These are phyloP conservation scores for Venustoraphidia nigricollis DNA, from an alignment of 2,888 invertebrate species.

Conservation along the genomic window DNA sequence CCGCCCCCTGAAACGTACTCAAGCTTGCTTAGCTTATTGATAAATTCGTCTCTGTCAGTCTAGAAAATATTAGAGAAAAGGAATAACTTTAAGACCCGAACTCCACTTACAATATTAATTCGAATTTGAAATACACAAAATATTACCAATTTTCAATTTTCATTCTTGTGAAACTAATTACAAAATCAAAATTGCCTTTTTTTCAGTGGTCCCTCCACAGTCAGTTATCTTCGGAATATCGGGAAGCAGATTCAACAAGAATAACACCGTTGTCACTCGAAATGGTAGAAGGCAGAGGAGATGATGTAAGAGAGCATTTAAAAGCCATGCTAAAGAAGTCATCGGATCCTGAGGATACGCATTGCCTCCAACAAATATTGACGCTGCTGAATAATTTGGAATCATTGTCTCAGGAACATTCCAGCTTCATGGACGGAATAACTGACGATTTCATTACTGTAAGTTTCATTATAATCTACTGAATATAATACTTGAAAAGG, in stretches of 20 bases:
- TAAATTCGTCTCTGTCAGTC: no score
- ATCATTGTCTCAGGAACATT: slow-evolving; percentile 17
- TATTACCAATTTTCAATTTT: not conserved
- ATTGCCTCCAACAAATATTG: slow-evolving; percentile 44
- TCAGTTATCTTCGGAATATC: slow-evolving; percentile 17
- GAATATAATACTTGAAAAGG: no score
- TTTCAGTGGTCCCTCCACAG: slow-evolving; percentile 23
- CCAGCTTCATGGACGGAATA: slow-evolving; percentile 1
- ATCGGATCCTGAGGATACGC: slow-evolving; percentile 35
- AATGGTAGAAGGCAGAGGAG: slow-evolving; percentile 18
- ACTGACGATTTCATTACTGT: slow-evolving; percentile 15
- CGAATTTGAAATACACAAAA: not conserved
- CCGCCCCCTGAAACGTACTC: no score
- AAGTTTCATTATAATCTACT: no score
- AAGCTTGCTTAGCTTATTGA: no score
- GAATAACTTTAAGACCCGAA: not conserved
- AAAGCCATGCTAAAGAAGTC: slow-evolving; percentile 20
- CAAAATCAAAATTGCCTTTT: not conserved
- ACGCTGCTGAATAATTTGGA: slow-evolving; percentile 45
- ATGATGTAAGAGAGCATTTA: slow-evolving; percentile 20
- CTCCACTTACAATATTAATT: not conserved
- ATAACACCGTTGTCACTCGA: slow-evolving; percentile 9
- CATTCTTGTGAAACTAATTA: not conserved
- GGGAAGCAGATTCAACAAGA: slow-evolving; percentile 14
- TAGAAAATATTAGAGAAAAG: no score